Conservation (phyloP, 2,113 vertebrate species). For the Xyliphius kryptos region DNA sequence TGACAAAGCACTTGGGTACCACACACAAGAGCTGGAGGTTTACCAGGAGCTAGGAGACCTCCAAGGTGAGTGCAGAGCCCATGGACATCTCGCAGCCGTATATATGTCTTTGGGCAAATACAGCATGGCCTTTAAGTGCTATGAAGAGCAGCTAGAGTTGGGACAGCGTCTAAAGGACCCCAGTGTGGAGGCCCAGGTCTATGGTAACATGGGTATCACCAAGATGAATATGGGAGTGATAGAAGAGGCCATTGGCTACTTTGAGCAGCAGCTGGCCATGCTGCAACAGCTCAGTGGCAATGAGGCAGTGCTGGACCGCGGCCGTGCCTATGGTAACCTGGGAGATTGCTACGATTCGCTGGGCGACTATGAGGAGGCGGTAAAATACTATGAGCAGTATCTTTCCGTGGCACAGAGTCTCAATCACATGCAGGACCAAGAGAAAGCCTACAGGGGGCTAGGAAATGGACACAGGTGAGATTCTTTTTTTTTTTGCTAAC, state of each 20-base stretch:
- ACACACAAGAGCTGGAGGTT: constrained; percentile 85
- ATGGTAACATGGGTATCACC: constrained; percentile 96
- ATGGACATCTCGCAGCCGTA: constrained; percentile 86
- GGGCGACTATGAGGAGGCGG: constrained; percentile 89
- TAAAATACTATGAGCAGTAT: constrained; percentile 89
- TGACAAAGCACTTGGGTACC: constrained; percentile 84
- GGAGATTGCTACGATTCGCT: constrained; percentile 90
- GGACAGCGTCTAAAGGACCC: constrained; percentile 83
- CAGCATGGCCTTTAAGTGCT: constrained; percentile 87
- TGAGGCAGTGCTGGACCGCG: constrained; percentile 79
- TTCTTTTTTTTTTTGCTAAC: too few relatives aligned
- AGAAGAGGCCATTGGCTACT: constrained; percentile 91
- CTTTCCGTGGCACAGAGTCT: constrained; percentile 87
- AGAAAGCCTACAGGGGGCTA: constrained; percentile 87
- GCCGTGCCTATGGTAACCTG: constrained; percentile 84
- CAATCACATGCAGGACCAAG: constrained; percentile 88
- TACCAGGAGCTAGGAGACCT: constrained; percentile 79
- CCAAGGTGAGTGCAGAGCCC: constrained; percentile 82
- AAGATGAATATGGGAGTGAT: constrained; percentile 93
- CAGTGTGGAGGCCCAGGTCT: constrained; percentile 85
- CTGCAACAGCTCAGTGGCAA: constrained; percentile 85
- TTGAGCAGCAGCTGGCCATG: constrained; percentile 92
- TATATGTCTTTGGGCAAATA: constrained; percentile 91
- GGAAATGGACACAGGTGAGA: constrained; percentile 86
- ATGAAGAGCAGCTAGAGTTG: constrained; percentile 83